These are phyloP conservation scores for Polyommatus icarus DNA, from an alignment of 2,888 invertebrate genomes.

Conservation along the genomic window DNA sequence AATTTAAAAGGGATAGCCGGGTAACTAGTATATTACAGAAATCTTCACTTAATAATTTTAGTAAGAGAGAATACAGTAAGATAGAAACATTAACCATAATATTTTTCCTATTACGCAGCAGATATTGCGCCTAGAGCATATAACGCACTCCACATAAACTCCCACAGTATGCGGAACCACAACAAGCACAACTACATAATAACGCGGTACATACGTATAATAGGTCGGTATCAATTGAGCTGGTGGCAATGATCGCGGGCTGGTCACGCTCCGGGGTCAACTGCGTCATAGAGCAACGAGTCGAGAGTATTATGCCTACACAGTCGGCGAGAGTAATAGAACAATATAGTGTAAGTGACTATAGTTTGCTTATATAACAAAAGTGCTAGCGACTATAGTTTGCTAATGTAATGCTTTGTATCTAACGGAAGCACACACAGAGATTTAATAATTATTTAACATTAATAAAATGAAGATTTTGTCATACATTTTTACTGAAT, in stretches of 20 bases:
- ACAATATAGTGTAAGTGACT: too few relatives aligned
- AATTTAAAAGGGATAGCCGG: too few relatives aligned
- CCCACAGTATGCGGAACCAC: conserved; percentile 36
- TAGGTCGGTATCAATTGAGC: conserved; percentile 56
- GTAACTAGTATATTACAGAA: too few relatives aligned
- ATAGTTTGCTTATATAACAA: too few relatives aligned
- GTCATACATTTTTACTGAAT: too few relatives aligned
- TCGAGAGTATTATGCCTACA: conserved; percentile 30
- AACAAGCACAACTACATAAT: conserved; percentile 34
- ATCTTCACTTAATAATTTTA: too few relatives aligned
- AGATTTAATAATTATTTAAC: too few relatives aligned
- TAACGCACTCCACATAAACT: conserved; percentile 21
- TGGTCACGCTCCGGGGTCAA: conserved; percentile 75
- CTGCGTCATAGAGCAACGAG: conserved; percentile 58
- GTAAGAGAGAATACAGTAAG: background rate
- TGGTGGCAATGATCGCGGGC: conserved; percentile 70
- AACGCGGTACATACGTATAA: conserved; percentile 32
- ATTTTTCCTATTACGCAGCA: background rate
- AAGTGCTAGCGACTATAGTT: too few relatives aligned
- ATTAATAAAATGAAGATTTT: too few relatives aligned
- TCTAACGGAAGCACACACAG: too few relatives aligned
- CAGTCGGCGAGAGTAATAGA: background rate
- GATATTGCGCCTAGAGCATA: background rate
- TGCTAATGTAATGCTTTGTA: too few relatives aligned
- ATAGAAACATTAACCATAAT: background rate